Base-by-base conservation (phyloP, 2,888 invertebrate genomes). In the Platycnemis pennipes region DNA sequence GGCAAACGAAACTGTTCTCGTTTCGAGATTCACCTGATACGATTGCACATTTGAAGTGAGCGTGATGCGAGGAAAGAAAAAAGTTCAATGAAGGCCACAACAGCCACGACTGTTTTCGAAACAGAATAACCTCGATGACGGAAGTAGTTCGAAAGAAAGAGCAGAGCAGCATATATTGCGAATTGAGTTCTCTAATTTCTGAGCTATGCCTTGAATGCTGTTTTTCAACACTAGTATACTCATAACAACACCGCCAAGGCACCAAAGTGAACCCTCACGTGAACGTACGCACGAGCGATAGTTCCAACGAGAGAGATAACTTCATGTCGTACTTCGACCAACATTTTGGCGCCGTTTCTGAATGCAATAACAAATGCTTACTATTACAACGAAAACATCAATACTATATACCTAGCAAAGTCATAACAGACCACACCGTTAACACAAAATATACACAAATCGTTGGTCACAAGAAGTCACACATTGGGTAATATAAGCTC, bases 301-400 rank as follows among this genome's bases (percentile, higher is more conserved):
- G n/a, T n/a, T n/a, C n/a, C n/a, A n/a, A n/a, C n/a, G n/a, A n/a
- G n/a, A n/a, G n/a, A n/a, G n/a, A 77, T 37, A 77, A 8, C 31
- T 37, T 31, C 77, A 77, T 13, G 37, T 77, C 77, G 77, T 77
- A 77, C 77, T 77, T 77, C 77, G 37, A 77, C 77, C 31, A 77
- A 77, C 22, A 77, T 37, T 77, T 77, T 77, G 77, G 77, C 77
- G 77, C 77, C 77, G 77, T 5, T 77, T 77, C 77, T 26, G 37
- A 77, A 37, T 26, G 13, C 37, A 77, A 77, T 37, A 77, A 77
- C 77, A 77, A 77, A 77, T 13, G 37, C 77, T 77, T 31, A 37
- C 16, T 37, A 37, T 4, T 8, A 0, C 77, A 77, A 22, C 13
- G 37, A 19, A 0, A 37, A 37, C 4, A 31, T 8, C 8, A 37